Evolutionary conservation across 2,797 vertebrate genomes (phyloP), one percentile per base, ranked within the genome.

Genomic region (Leptatherina wallacei): DNA sequence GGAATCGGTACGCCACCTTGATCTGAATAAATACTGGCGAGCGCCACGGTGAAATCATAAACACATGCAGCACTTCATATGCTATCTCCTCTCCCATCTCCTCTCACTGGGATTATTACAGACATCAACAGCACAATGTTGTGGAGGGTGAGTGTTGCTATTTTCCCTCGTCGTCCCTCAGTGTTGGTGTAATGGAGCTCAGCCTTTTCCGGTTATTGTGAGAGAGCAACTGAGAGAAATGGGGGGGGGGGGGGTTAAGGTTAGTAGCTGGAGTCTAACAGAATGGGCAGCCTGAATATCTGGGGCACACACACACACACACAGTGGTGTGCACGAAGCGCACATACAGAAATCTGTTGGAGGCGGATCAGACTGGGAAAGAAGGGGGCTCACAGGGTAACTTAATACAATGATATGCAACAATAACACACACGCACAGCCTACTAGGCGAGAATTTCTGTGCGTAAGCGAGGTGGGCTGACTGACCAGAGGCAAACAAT

Each of bases 131-230:
- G 80, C 77, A 74, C 10, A 14, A 71, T 85, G 83, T 84, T 84
- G 82, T 88, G 73, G 87, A 89, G 78, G 90, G 87, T 78, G 88
- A 91, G 88, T 80, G 89, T 86, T 91, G 90, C 92, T 80, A 86
- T 90, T 91, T 92, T 91, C 80, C 66, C 62, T 73, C 49, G 58
- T 77, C 73, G 61, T 82, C 85, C 85, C 75, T 69, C 82, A 75
- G 62, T 84, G 90, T 93, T 91, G 91, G 85, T 92, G 89, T 93
- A 90, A 90, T 72, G 78, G 80, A 88, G 91, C 85, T 92, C 78
- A 67, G 91, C 87, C 90, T 91, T 94, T 94, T 95, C 94, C 94
- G 93, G 93, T 89, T 89, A 94, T 95, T 95, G 93, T 95, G 90
- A 2, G 80, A 71, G 85, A 86, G 79, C 35, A 32, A 69, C 67